A percentile compares a stretch with the other conserved stretches of the same genome.
These are phyloP conservation scores for Sebastes iracundus DNA, from an alignment of 2,797 vertebrate genomes.

Conservation along the genomic window DNA sequence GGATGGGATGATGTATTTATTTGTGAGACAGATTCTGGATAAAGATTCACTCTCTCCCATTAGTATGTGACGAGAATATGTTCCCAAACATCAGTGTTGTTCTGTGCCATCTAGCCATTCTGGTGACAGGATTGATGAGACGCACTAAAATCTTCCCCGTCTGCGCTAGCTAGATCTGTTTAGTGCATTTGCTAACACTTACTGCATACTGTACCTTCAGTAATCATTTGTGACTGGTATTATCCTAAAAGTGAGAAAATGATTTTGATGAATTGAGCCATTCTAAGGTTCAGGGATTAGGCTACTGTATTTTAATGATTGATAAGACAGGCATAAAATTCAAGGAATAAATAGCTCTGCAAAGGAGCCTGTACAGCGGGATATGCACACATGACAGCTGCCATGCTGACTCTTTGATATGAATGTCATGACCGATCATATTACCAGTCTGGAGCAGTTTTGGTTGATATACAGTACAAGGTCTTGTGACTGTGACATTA, in stretches of 20 bases:
- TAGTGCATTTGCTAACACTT: background rate
- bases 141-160: background rate
- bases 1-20: background rate
- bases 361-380: background rate
- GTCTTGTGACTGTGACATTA: background rate
- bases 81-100: background rate
- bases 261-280: background rate
- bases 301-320: background rate
- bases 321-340: background rate
- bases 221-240: background rate
- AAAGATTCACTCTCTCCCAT: background rate
- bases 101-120: background rate
- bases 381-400: background rate
- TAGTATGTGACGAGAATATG: background rate
- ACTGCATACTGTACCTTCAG: background rate
- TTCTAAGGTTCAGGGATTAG: background rate
- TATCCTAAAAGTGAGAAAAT: background rate
- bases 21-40: background rate
- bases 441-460: background rate
- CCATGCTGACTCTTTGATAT: background rate
- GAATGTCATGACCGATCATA: background rate
- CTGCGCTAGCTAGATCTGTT: background rate
- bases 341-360: background rate
- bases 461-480: background rate
- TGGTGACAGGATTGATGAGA: background rate